Base-by-base conservation (phyloP, 1,140 invertebrate species). In the Drosophila equinoxialis region DNA sequence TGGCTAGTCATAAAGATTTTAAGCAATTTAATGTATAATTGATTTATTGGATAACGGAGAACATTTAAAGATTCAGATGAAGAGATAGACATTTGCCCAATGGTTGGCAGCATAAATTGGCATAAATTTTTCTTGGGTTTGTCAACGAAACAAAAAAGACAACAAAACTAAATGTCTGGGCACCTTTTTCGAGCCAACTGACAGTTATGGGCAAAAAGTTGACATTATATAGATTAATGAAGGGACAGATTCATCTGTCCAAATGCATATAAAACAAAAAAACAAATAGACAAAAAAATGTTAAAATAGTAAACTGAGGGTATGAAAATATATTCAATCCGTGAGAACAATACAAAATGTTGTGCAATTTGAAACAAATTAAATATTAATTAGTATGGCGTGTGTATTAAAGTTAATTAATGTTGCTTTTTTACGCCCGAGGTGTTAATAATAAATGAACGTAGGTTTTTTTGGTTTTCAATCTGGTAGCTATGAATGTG, bases 361-460 rank as follows among this genome's bases (percentile, higher is more conserved):
- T 64, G 51, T 58, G 74, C 65, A 74, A 70, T 80, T 80, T 80
- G 51, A 80, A 71, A 71, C 65, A 71, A 71, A 89, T 89, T 84
- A 84, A 84, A 78, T 73, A 77, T 80, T 89, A 87, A 87, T 87
- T 89, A 83, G 68, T 67, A 45, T 78, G 73, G 79, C 74, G 71
- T 87, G 83, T 87, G 68, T 69, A 89, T 84, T 68, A 67, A 65
- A 72, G 57, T 78, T 83, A 89, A 87, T 87, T 89, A 83, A 72
- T 74, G 77, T 70, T 79, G 74, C 67, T 82, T 82, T 71, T 87
- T 89, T 72, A 72, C 84, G 84, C 84, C 80, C 66, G 77, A 70
- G 83, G 83, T 83, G 83, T 74, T 80, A 87, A 87, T 87, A 74
- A 77, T 82, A 71, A 74, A 79, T 77, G 70, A 74, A 57, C 51